Evolutionary conservation across 2,888 invertebrate species (phyloP).

Genomic region (Epinotia demarniana): DNA sequence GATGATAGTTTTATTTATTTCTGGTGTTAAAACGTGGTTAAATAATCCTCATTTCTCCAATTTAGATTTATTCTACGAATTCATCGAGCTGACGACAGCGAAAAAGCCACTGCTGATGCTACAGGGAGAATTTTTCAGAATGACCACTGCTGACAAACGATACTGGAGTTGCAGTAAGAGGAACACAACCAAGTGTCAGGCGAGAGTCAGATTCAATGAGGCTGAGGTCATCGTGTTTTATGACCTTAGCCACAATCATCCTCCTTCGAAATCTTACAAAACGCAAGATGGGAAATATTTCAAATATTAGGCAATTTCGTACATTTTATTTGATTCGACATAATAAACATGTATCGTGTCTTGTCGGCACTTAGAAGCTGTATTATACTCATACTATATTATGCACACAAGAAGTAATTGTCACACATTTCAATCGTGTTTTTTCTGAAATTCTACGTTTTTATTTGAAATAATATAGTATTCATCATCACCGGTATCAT

Average conservation of each 20-base stretch:
- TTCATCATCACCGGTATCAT: too few species aligned
- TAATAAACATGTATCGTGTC: too few species aligned
- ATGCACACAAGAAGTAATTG: background rate
- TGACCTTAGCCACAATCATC: conserved; percentile 27
- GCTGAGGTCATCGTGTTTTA: background rate
- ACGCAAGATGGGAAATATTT: conserved; percentile 24
- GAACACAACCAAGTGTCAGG: conserved; percentile 40
- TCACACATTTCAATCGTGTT: too few species aligned
- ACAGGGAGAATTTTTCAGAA: conserved; percentile 48
- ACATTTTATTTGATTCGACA: too few species aligned
- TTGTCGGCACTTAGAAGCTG: background rate
- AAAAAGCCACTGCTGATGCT: conserved; percentile 51
- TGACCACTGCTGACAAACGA: conserved; percentile 45
- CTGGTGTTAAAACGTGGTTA: background rate
- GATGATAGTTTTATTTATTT: too few species aligned
- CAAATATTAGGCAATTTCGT: background rate
- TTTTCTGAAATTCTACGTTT: too few species aligned
- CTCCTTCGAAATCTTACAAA: conserved; percentile 21
- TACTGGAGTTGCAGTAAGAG: conserved; percentile 50
- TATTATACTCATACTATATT: background rate
- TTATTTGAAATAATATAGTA: too few species aligned
- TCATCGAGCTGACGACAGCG: conserved; percentile 44
- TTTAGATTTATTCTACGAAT: conserved; percentile 48
- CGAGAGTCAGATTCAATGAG: conserved; percentile 46
- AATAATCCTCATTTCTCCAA: background rate